A percentile compares a stretch with the other conserved stretches of the same genome.
phyloP scores from a whole-genome alignment of 2,797 vertebrate species.

The Coilia nasus region DNA sequence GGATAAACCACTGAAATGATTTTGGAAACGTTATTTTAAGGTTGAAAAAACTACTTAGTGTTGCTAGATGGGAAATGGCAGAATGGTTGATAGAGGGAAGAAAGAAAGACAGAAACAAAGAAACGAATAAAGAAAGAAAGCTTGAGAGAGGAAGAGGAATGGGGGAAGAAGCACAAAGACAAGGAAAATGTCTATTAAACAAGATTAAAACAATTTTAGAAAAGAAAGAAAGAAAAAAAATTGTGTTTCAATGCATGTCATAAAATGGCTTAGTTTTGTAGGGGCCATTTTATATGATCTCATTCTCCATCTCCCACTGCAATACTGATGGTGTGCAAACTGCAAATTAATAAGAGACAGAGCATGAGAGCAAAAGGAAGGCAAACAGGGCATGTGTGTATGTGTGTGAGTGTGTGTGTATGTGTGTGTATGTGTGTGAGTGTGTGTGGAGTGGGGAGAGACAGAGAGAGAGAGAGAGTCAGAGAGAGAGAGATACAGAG shows the following conservation, averaged over 20 bases:
- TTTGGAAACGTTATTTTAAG: no score
- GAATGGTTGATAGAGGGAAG: no score
- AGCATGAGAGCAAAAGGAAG: neutral
- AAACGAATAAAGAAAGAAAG: neutral
- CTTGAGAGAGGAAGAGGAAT: neutral
- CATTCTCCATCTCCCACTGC: neutral
- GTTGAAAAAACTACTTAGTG: no score
- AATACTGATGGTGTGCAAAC: neutral
- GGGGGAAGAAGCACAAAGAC: neutral
- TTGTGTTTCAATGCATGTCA: neutral
- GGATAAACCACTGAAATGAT: no score
- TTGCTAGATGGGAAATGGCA: no score
- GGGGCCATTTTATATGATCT: constrained; percentile 11
- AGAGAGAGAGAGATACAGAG: neutral
- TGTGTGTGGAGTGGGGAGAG: neutral
- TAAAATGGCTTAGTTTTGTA: neutral
- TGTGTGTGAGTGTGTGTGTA: no score
- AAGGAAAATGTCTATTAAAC: neutral
- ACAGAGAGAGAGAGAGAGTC: neutral
- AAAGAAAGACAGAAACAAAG: neutral
- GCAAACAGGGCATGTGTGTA: neutral
- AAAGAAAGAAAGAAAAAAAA: no score
- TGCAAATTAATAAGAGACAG: neutral
- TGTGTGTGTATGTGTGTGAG: neutral
- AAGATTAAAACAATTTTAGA: neutral